Percentiles rank a stretch among this genome's conserved stretches.
These are phyloP conservation scores for Psittacula echo DNA, from an alignment of 2,797 vertebrate genomes.

Conservation along the genomic window DNA sequence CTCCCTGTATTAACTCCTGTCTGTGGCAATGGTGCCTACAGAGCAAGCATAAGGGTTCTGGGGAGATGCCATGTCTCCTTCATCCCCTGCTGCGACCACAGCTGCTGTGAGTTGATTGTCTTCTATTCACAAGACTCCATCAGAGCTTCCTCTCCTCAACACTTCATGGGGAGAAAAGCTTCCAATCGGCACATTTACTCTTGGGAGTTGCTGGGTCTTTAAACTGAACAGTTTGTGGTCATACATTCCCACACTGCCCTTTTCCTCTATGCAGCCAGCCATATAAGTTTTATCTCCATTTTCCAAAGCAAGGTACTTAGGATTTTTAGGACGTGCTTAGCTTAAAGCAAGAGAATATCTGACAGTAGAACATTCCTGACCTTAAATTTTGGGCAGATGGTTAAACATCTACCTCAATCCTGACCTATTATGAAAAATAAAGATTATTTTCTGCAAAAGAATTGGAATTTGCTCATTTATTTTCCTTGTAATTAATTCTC, in stretches of 20 bases:
- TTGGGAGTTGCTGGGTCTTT: background rate
- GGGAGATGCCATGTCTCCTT: background rate
- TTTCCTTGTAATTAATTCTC: background rate
- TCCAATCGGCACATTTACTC: background rate
- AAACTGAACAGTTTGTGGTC: background rate
- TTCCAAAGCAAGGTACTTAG: background rate
- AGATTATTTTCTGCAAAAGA: background rate
- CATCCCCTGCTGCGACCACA: fast-evolving
- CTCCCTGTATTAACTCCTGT: background rate
- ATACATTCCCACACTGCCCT: background rate
- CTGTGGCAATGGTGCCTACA: background rate
- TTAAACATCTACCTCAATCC: background rate
- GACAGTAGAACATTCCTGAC: background rate
- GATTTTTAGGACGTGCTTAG: background rate
- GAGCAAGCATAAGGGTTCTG: background rate
- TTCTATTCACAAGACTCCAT: background rate
- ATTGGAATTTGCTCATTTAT: background rate
- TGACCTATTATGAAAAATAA: background rate
- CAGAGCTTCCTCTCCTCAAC: background rate
- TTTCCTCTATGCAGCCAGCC: background rate
- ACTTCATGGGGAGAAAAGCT: background rate
- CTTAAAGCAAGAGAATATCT: background rate
- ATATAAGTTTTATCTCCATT: background rate
- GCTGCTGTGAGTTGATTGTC: background rate
- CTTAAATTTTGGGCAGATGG: background rate